Conservation (phyloP, 2,888 invertebrate genomes). For the Lymantria dispar region DNA sequence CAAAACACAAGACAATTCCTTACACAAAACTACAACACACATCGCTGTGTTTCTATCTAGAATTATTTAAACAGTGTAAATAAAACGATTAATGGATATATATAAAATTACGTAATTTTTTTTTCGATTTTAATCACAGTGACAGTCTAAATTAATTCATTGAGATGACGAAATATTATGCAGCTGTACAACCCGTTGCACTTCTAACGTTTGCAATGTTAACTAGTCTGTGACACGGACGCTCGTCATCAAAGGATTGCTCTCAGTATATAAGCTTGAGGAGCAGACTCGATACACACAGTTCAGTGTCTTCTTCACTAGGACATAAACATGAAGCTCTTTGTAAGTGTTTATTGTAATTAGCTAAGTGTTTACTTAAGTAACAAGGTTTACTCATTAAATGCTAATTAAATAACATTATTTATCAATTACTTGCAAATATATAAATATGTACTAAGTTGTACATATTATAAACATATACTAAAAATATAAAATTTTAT, state of each 20-base stretch:
- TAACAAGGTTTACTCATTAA: neutral
- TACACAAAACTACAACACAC: neutral
- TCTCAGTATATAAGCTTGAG: conserved; percentile 45
- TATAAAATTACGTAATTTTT: conserved; percentile 4
- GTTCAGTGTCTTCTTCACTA: conserved; percentile 18
- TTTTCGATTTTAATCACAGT: conserved; percentile 1
- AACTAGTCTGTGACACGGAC: conserved; percentile 20
- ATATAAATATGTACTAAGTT: too few relatives aligned
- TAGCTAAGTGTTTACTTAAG: neutral
- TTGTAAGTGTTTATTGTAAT: conserved; percentile 45
- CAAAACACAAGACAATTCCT: neutral
- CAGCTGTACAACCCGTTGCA: conserved; percentile 9
- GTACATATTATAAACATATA: too few relatives aligned
- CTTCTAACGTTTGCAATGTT: conserved; percentile 14
- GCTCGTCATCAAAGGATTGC: conserved; percentile 15
- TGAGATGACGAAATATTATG: conserved; percentile 5
- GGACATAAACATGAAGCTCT: conserved; percentile 47
- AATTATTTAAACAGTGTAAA: neutral
- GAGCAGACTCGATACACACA: conserved; percentile 31
- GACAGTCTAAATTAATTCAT: conserved; percentile 19
- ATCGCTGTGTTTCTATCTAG: conserved; percentile 2
- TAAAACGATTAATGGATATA: neutral
- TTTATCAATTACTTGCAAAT: neutral
- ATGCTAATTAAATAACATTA: neutral
- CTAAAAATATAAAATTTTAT: too few relatives aligned